phyloP scores from a whole-genome alignment of 2,113 vertebrate genomes.

The Rallus limicola region DNA sequence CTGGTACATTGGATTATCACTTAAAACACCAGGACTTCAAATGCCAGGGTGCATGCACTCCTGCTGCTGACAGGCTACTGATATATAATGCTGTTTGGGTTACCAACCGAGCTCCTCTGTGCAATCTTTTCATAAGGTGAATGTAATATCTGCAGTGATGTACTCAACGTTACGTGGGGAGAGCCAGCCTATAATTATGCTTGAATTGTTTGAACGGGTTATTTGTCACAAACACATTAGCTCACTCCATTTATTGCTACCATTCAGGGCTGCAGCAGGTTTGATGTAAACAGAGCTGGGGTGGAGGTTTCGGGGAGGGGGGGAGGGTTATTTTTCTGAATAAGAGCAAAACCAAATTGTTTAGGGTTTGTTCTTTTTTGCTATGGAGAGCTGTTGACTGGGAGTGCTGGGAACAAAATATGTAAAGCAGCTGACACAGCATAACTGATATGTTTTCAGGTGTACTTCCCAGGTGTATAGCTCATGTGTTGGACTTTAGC shows the following conservation, averaged over 20 bases:
- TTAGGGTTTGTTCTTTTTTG: not conserved
- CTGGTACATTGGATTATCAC: slow-evolving; percentile 56
- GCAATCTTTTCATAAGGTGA: slow-evolving; percentile 50
- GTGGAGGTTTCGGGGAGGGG: not conserved
- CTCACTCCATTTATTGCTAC: slow-evolving; percentile 36
- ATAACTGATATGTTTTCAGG: not conserved
- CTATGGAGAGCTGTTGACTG: not conserved
- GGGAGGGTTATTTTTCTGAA: not conserved
- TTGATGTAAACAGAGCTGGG: not conserved
- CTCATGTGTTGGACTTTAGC: slow-evolving; percentile 45
- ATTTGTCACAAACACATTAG: slow-evolving; percentile 24
- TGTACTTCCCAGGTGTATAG: not conserved
- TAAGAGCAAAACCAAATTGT: not conserved
- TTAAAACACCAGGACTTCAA: slow-evolving; percentile 48
- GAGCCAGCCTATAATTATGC: slow-evolving; percentile 58
- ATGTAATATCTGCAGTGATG: slow-evolving; percentile 37
- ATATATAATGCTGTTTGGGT: slow-evolving; percentile 63
- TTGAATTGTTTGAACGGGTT: slow-evolving; percentile 9
- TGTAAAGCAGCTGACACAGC: not conserved
- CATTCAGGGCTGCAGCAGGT: not conserved
- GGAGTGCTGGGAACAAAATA: not conserved
- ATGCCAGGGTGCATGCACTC: slow-evolving; percentile 53
- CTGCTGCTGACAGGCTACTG: slow-evolving; percentile 18
- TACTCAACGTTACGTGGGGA: slow-evolving; percentile 59
- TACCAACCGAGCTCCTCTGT: not conserved